Evolutionary conservation across 2,888 invertebrate genomes (phyloP).

Genomic region (Dicyrtoma fusca): DNA sequence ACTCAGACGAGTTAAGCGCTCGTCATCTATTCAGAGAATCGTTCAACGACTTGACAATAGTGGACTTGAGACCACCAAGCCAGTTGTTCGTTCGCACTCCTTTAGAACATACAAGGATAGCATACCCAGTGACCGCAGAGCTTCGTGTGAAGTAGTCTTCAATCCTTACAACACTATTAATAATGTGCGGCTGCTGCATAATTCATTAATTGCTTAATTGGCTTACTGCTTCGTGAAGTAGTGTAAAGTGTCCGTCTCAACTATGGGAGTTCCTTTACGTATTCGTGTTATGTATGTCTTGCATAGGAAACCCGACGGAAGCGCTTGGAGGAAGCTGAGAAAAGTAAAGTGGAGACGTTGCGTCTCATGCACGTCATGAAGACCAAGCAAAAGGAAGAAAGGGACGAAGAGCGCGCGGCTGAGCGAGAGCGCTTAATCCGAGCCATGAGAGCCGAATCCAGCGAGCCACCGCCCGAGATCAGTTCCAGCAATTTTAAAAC

Average conservation of each 20-base stretch:
- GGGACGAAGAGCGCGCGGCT: conserved; percentile 30
- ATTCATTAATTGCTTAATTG: conserved; percentile 17
- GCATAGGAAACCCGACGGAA: conserved; percentile 35
- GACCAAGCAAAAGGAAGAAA: conserved; percentile 18
- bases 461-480: background rate
- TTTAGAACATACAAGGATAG: background rate
- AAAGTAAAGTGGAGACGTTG: conserved; percentile 35
- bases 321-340: conserved; percentile 38
- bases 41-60: conserved; percentile 30
- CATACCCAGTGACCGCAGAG: background rate
- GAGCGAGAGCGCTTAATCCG: conserved; percentile 30
- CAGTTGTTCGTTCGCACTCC: too few species aligned
- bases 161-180: conserved; percentile 41
- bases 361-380: conserved; percentile 29
- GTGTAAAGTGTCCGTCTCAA: too few species aligned
- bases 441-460: conserved; percentile 14
- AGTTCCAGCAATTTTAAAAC: conserved; percentile 2
- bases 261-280: too few species aligned
- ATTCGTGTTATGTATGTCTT: too few species aligned
- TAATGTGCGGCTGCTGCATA: conserved; percentile 36
- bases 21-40: conserved; percentile 36
- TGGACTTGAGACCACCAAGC: conserved; percentile 7
- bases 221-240: conserved; percentile 4
- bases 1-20: conserved; percentile 12
- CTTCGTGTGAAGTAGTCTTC: conserved; percentile 34